These are phyloP conservation scores for Neodiprion fabricii DNA, from an alignment of 1,140 invertebrate genomes.

Conservation along the genomic window DNA sequence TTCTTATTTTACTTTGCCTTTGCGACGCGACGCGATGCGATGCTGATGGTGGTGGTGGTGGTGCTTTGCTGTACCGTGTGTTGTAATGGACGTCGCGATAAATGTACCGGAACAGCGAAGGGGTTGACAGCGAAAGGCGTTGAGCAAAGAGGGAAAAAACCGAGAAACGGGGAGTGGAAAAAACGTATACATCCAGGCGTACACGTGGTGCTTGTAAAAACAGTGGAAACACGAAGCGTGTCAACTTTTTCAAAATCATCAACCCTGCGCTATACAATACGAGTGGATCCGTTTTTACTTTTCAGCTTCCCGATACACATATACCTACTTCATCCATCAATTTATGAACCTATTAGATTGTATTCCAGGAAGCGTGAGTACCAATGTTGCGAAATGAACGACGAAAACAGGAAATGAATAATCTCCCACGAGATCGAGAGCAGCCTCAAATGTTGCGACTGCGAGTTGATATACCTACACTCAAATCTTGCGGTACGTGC, in stretches of 20 bases:
- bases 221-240: background rate
- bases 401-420: too few species aligned
- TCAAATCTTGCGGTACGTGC: too few species aligned
- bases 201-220: background rate
- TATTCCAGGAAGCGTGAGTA: background rate
- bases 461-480: too few species aligned
- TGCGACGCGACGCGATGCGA: background rate
- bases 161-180: too few species aligned
- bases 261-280: background rate
- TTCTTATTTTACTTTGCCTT: background rate
- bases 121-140: background rate
- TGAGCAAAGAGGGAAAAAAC: background rate
- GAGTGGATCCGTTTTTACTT: too few species aligned
- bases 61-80: too few species aligned
- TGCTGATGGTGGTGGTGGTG: too few species aligned
- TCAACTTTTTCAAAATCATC: background rate
- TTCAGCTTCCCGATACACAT: background rate
- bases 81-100: constrained; percentile 4
- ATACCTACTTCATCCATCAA: background rate
- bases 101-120: constrained; percentile 3
- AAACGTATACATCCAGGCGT: too few species aligned
- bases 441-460: too few species aligned
- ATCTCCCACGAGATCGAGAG: too few species aligned
- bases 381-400: too few species aligned
- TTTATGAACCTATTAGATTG: background rate